These are phyloP conservation scores for Scaptomyza parva DNA, from an alignment of 2,888 invertebrate genomes.

Conservation along the genomic window DNA sequence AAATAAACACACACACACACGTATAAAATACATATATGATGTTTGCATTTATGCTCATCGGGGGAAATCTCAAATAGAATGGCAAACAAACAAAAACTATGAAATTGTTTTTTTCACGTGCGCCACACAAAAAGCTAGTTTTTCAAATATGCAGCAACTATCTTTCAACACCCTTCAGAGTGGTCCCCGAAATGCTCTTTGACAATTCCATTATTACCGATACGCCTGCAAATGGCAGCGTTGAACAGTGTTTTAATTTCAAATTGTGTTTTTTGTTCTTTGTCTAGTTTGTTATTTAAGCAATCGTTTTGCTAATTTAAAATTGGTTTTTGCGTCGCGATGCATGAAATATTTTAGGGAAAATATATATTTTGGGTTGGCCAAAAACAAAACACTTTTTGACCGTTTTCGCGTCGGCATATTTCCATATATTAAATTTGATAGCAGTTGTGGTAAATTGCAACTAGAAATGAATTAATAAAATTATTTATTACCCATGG, in stretches of 20 bases:
- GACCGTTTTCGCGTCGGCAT: neutral
- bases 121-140: no score
- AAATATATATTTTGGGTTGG: neutral
- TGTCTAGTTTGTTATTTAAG: conserved; percentile 3
- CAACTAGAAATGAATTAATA: conserved; percentile 12
- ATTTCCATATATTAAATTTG: conserved; percentile 4
- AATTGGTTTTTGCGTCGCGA: conserved; percentile 14
- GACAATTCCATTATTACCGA: conserved; percentile 8
- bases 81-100: conserved; percentile 14
- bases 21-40: neutral
- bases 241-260: conserved; percentile 17
- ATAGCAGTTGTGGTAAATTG: neutral
- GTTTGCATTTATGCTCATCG: conserved; percentile 10
- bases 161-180: neutral
- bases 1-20: neutral
- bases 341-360: neutral
- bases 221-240: conserved; percentile 28
- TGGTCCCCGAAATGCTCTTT: neutral
- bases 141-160: conserved; percentile 23
- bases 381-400: neutral
- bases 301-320: conserved; percentile 15
- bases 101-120: conserved; percentile 17
- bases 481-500: conserved; percentile 1
- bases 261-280: neutral
- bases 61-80: conserved; percentile 19